A percentile compares a stretch with the other conserved stretches of the same genome.
Conservation (phyloP, 2,113 vertebrate species). For the Percina caprodes region DNA sequence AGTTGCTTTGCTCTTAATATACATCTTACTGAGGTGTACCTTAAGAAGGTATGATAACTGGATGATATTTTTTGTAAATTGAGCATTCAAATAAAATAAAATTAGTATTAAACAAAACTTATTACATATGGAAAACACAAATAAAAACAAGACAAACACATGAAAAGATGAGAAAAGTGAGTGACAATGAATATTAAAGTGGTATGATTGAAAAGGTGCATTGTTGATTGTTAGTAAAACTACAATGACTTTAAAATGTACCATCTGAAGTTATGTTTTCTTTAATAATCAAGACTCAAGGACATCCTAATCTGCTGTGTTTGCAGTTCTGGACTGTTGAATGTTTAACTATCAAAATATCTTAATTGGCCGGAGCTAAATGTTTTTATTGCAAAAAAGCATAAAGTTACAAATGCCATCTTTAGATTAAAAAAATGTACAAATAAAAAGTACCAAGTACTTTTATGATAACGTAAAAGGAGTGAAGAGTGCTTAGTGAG, state of each 20-base stretch:
- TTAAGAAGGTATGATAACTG: constrained; percentile 1
- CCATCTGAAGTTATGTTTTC: neutral
- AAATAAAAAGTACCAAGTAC: neutral
- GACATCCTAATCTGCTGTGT: neutral
- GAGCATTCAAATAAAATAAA: neutral
- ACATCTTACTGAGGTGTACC: constrained; percentile 6
- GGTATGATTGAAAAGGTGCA: neutral
- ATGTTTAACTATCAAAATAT: neutral
- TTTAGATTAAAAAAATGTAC: neutral
- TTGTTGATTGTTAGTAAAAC: neutral
- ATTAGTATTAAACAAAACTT: neutral
- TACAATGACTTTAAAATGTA: neutral
- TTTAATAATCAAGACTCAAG: neutral
- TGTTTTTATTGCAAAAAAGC: neutral
- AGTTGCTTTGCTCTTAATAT: constrained; percentile 8
- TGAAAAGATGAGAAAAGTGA: neutral
- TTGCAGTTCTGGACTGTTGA: neutral
- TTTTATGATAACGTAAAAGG: neutral
- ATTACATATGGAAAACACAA: neutral
- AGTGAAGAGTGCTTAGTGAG: neutral
- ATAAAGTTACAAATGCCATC: neutral
- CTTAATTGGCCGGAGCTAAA: neutral
- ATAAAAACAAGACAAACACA: neutral
- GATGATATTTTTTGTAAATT: neutral
- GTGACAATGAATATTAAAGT: neutral